These are phyloP conservation scores for Drepana arcuata DNA, from an alignment of 1,140 invertebrate genomes.

Conservation along the genomic window DNA sequence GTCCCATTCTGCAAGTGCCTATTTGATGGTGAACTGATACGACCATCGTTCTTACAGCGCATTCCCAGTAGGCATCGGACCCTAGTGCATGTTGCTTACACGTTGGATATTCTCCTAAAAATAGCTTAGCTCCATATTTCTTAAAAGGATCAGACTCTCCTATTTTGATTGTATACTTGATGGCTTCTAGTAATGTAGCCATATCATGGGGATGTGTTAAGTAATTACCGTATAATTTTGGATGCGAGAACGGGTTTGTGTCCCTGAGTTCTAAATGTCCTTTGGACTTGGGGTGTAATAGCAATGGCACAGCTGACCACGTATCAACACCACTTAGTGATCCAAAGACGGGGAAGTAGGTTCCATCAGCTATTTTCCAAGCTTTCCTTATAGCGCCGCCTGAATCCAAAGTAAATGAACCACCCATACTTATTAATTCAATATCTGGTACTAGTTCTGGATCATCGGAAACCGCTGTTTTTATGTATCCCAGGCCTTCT, in stretches of 20 bases:
- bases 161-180: constrained; percentile 76
- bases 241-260: constrained; percentile 81
- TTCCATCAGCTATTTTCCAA: constrained; percentile 48
- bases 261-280: constrained; percentile 79
- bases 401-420: constrained; percentile 50
- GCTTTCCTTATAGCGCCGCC: constrained; percentile 47
- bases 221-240: constrained; percentile 83
- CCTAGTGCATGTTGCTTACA: constrained; percentile 70
- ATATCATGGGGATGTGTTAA: constrained; percentile 77
- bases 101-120: constrained; percentile 72
- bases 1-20: constrained; percentile 85
- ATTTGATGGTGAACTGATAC: constrained; percentile 79
- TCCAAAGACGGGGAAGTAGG: constrained; percentile 34
- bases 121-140: constrained; percentile 72
- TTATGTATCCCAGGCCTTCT: constrained; percentile 73
- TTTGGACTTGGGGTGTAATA: constrained; percentile 81
- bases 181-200: constrained; percentile 77
- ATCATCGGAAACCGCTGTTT: constrained; percentile 66
- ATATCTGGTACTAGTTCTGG: constrained; percentile 70
- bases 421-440: constrained; percentile 69
- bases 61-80: constrained; percentile 82
- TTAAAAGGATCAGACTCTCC: constrained; percentile 75
- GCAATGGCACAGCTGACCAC: constrained; percentile 79
- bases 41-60: constrained; percentile 77
- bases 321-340: constrained; percentile 70